Conservation (phyloP, 2,797 vertebrate genomes). For the Rhadinocentrus ornatus region DNA sequence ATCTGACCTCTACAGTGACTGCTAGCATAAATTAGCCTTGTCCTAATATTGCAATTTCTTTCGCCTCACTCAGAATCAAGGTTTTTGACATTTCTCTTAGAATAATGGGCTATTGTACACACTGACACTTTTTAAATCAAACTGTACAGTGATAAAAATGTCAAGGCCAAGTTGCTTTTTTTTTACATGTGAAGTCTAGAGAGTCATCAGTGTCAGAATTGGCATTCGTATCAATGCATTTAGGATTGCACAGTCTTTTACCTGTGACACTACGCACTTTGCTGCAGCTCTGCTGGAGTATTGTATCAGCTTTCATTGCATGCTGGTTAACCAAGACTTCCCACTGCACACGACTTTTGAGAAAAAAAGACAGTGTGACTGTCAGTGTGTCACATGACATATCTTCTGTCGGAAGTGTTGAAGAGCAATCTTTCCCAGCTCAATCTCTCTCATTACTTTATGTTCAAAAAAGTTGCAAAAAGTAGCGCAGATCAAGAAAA, state of each 20-base stretch:
- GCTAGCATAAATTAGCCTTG: constrained; percentile 83
- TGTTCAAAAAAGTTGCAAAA: constrained; percentile 70
- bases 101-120: constrained; percentile 80
- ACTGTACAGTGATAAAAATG: constrained; percentile 76
- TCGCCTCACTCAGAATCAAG: constrained; percentile 80
- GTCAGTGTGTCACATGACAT: constrained; percentile 71
- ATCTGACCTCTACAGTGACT: constrained; percentile 81
- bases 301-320: constrained; percentile 75
- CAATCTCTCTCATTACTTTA: constrained; percentile 74
- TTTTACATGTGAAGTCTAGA: constrained; percentile 47
- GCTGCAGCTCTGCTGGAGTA: constrained; percentile 63
- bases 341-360: constrained; percentile 59
- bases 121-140: constrained; percentile 79
- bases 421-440: constrained; percentile 62
- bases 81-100: constrained; percentile 83
- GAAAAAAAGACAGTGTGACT: constrained; percentile 60
- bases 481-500: constrained; percentile 71
- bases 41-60: constrained; percentile 82
- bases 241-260: constrained; percentile 57
- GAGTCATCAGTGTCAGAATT: constrained; percentile 74
- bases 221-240: constrained; percentile 70
- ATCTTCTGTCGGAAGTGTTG: constrained; percentile 63
- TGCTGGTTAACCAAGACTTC: constrained; percentile 77
- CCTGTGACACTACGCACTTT: constrained; percentile 61
- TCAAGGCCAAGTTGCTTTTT: constrained; percentile 70